These are phyloP conservation scores for Serinus canaria DNA, from an alignment of 2,113 vertebrate species.

Conservation along the genomic window DNA sequence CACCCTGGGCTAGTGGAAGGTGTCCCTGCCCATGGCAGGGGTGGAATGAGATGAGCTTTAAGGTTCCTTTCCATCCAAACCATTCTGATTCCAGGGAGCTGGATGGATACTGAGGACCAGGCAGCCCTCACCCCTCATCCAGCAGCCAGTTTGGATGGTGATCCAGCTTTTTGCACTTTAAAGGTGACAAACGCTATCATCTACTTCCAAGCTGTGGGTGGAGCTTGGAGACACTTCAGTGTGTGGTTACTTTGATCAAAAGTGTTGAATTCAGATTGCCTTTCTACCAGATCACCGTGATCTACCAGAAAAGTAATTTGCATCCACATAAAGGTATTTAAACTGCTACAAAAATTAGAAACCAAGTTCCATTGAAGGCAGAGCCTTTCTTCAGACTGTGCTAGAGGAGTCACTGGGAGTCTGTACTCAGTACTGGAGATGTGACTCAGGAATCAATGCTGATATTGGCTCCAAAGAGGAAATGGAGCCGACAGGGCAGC, in stretches of 20 bases:
- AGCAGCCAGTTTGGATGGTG: not conserved
- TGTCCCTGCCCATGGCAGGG: not conserved
- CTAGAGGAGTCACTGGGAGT: not conserved
- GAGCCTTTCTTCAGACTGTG: not conserved
- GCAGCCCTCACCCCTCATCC: not conserved
- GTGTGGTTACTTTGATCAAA: not conserved
- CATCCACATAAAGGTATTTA: not conserved
- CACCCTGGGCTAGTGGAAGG: accelerated
- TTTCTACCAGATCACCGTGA: not conserved
- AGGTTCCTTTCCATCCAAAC: not conserved
- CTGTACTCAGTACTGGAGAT: not conserved
- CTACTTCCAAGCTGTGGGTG: not conserved
- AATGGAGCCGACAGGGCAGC: not conserved
- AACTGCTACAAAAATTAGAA: not conserved
- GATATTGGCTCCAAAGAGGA: not conserved
- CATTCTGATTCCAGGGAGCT: not conserved
- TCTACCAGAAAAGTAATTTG: not conserved
- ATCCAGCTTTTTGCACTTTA: not conserved
- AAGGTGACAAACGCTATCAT: not conserved
- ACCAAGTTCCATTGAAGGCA: not conserved
- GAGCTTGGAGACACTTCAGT: not conserved
- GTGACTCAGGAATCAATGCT: not conserved
- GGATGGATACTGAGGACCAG: not conserved
- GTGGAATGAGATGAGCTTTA: not conserved
- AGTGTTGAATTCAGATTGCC: not conserved